Evolutionary conservation across 2,888 invertebrate species (phyloP), one percentile per base, ranked within the genome.

Genomic region (Tenthredo livida): DNA sequence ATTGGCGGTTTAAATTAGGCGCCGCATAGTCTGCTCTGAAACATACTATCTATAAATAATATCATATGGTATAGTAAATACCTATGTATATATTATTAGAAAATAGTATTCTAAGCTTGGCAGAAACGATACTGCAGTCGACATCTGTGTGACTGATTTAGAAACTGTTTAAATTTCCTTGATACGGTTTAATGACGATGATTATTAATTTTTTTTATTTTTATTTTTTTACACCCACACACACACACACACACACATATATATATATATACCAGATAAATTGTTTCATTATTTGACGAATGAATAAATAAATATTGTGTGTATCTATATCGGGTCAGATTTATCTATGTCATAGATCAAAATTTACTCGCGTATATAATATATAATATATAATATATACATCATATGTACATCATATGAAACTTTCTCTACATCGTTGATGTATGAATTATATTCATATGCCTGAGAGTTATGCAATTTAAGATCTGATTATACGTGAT

Each of bases 391-490:
- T 0, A 33, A 37, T 72, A n/a, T n/a, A 37, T 29, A 29, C 29
- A 29, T 29, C 29, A 29, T 29, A 29, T 29, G 29, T 29, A 29
- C 29, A 29, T 29, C 29, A 2, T 29, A 2, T n/a, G 17, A 1
- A 33, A 37, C 70, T 70, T 70, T 70, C 70, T 70, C 37, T n/a
- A 33, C 40, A 37, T n/a, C 10, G 3, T 21, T 40, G 43, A n/a
- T 33, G 17, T 70, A 7, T 72, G n/a, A n/a, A 17, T n/a, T 21
- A 10, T 43, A 67, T 67, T 12, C 3, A 37, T 37, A 17, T 70
- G 29, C 2, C n/a, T 40, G 10, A 73, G 43, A 21, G 72, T 73
- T 73, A 73, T 73, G 72, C 72, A 73, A 73, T 73, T 73, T 21
- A 67, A 25, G 29, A 67, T 67, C 67, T 43, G 40, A 40, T 43